Base-by-base conservation (phyloP, 2,888 invertebrate species). In the Metacarcinus magister region DNA sequence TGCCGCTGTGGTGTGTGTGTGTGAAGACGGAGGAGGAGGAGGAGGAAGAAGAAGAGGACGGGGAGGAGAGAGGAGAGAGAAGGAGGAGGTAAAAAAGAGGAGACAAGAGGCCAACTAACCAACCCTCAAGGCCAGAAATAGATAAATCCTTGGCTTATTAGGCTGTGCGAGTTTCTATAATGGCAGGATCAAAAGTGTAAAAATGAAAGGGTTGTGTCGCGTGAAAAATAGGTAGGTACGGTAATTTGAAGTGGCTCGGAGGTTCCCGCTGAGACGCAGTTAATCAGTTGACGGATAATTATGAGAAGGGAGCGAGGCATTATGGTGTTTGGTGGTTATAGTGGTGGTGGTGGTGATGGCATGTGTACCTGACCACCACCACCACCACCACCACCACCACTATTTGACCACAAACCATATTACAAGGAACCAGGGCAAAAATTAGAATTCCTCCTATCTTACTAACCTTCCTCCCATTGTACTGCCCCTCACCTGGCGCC, bases 401-500 rank as follows among this genome's bases (percentile, higher is more conserved):
- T 82, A 67, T 67, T 54, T 93, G 67, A 93, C 93, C 93, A 60
- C 93, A 75, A 93, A 39, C 67, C 93, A 43, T 75, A 93, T 93
- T 93, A 93, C 67, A 93, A 93, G 39, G 93, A 93, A 93, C 93
- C 19, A 67, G n/a, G 60, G 39, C 93, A 93, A 67, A 75, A 43
- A n/a, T n/a, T n/a, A n/a, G n/a, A n/a, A n/a, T n/a, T n/a, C n/a
- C n/a, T n/a, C n/a, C n/a, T n/a, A n/a, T n/a, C 16, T 0, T 60
- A 32, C 23, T 43, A 28, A 32, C 46, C 39, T 60, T 39, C n/a
- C 44, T 67, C 93, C 67, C 44, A 32, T 67, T 93, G 93, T 67
- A 43, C 28, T n/a, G 23, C 82, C 94, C 82, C 82, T 82, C 82
- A 82, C 75, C 82, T 23, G 2, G 13, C 32, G 67, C 13, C 54